A percentile compares a stretch with the other conserved stretches of the same genome.
Evolutionary conservation across 2,888 invertebrate species (phyloP).

Genomic region (Caenorhabditis uteleia): DNA sequence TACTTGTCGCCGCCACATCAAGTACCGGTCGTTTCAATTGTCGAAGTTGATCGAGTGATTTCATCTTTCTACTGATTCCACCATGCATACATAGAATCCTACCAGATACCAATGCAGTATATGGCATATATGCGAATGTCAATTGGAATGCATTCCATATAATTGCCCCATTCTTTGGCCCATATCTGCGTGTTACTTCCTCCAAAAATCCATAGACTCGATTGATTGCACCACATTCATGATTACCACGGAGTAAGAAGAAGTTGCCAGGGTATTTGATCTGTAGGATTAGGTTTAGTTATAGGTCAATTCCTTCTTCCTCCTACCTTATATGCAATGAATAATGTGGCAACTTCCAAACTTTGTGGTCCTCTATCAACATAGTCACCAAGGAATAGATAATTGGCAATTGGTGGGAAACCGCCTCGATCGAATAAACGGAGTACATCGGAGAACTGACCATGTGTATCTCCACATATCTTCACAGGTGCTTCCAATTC

Average conservation of each 20-base stretch:
- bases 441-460: slow-evolving; percentile 56
- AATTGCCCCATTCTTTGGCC: slow-evolving; percentile 14
- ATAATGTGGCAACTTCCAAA: slow-evolving; percentile 51
- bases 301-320: too few species aligned
- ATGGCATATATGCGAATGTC: slow-evolving; percentile 52
- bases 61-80: slow-evolving; percentile 47
- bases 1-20: slow-evolving; percentile 68
- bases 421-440: slow-evolving; percentile 57
- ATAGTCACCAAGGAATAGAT: slow-evolving; percentile 62
- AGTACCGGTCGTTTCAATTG: slow-evolving; percentile 40
- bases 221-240: slow-evolving; percentile 55
- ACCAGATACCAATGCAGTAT: slow-evolving; percentile 45
- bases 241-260: slow-evolving; percentile 59
- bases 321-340: slow-evolving; percentile 56
- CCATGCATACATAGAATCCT: slow-evolving; percentile 62
- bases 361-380: slow-evolving; percentile 60
- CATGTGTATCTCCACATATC: slow-evolving; percentile 62
- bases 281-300: too few species aligned
- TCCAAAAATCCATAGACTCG: slow-evolving; percentile 61
- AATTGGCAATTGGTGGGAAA: slow-evolving; percentile 59
- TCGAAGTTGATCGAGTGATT: slow-evolving; percentile 46
- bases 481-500: slow-evolving; percentile 58
- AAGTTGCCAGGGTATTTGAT: slow-evolving; percentile 54
- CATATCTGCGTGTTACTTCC: slow-evolving; percentile 53
- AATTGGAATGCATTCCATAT: slow-evolving; percentile 56